Base-by-base conservation (phyloP, 2,888 invertebrate species). In the Athrips mouffetella region DNA sequence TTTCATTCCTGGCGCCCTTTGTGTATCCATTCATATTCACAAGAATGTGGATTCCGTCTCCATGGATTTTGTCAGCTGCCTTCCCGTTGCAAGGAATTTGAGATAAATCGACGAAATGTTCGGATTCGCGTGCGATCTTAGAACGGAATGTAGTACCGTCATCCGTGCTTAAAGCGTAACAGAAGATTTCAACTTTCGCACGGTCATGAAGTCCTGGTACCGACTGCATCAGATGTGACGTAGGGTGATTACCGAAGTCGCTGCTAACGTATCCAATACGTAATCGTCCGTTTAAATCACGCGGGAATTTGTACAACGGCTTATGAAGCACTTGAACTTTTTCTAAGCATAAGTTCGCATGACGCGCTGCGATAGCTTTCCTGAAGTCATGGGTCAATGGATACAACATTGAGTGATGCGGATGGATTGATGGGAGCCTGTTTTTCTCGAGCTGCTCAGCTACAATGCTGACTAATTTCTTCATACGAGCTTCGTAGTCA, bases 11-110 rank as follows among this genome's bases (percentile, higher is more conserved):
- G 0, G 99, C 99, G 0, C 99, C 99, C 80, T 99, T 99, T 0
- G 99, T 99, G 73, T 99, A 99, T 0, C 99, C 99, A 76, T 99
- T 99, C 99, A 99, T 99, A 80, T 99, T 99, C 2, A 99, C 96
- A 45, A 99, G 90, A 75, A 99, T 96, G 73, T 99, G 96, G 72
- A 99, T 97, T 20, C 98, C 98, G 78, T 99, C 99, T 2, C 91
- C 87, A 76, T 96, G 93, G 56, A 99, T 99, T 60, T 95, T 92
- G 80, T 99, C 99, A 0, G 99, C 99, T 0, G 99, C 99, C 85
- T 98, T 98, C 1, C 98, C 99, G 80, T 99, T 99, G 84, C 99
- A 99, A 0, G 96, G 93, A 33, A 98, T 90, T 77, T 94, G 93
- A 0, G 98, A 98, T 41, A 99, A 87, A 82, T 99, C 99, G 47